Conservation (phyloP, 2,888 invertebrate genomes). For the Rhorus exstirpatorius region DNA sequence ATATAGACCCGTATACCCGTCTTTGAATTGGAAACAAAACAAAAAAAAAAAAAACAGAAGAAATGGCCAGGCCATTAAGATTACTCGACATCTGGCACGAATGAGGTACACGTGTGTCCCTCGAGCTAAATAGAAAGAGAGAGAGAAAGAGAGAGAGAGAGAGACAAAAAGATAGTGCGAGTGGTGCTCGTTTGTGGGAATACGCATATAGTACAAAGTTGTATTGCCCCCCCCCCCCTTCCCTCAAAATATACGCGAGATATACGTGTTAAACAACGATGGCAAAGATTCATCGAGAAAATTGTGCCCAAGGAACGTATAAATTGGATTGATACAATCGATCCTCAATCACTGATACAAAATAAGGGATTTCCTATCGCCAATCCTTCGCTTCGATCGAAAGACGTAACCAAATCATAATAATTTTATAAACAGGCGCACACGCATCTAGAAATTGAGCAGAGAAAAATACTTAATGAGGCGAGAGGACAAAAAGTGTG, state of each 20-base stretch:
- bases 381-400: slow-evolving; percentile 3
- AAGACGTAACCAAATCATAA: background rate
- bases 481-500: background rate
- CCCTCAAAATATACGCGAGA: too few species aligned
- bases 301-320: slow-evolving; percentile 46
- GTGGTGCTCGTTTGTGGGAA: slow-evolving; percentile 17
- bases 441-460: slow-evolving; percentile 21
- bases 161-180: slow-evolving; percentile 40
- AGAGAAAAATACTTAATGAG: slow-evolving; percentile 30
- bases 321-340: slow-evolving; percentile 14
- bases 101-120: slow-evolving; percentile 75
- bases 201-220: slow-evolving; percentile 4
- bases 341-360: background rate
- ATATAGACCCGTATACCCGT: slow-evolving; percentile 64
- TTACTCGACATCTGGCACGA: slow-evolving; percentile 77
- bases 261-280: slow-evolving; percentile 45
- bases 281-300: slow-evolving; percentile 56
- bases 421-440: slow-evolving; percentile 56
- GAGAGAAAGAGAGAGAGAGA: slow-evolving; percentile 33
- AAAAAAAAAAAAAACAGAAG: slow-evolving; percentile 45
- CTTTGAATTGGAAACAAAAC: slow-evolving; percentile 26
- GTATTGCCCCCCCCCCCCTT: too few species aligned
- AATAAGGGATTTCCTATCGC: background rate
- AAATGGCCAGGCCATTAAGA: slow-evolving; percentile 68
- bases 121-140: slow-evolving; percentile 64